phyloP scores from a whole-genome alignment of 2,888 invertebrate species.

The Elysia crispata region DNA sequence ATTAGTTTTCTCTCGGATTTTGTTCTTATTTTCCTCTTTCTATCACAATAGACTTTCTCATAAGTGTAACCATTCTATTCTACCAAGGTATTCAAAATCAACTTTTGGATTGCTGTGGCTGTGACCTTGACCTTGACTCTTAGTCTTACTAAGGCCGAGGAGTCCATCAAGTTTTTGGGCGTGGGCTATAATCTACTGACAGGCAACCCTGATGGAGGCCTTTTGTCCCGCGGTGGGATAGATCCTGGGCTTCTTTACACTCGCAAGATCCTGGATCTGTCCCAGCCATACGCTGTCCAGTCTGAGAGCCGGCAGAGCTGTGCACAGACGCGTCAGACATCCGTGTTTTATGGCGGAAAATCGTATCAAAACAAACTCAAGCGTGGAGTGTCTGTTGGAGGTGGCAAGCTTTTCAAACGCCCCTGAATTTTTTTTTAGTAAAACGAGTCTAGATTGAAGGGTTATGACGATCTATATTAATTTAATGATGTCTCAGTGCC shows the following conservation, averaged over 20 bases:
- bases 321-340: constrained; percentile 50
- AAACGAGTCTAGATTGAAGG: no score
- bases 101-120: no score
- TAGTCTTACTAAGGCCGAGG: background rate
- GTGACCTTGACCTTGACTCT: no score
- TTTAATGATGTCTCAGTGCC: no score
- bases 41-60: no score
- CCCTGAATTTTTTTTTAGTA: no score
- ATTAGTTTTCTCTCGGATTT: no score
- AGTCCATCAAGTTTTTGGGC: constrained; percentile 48
- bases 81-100: no score
- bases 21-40: no score
- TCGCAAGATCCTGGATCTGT: constrained; percentile 54
- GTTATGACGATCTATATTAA: no score
- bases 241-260: constrained; percentile 59
- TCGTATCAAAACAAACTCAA: constrained; percentile 61
- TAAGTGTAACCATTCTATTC: no score
- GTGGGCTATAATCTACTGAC: constrained; percentile 60
- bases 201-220: constrained; percentile 62
- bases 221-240: constrained; percentile 55
- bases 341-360: constrained; percentile 58
- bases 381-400: constrained; percentile 42
- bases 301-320: constrained; percentile 57
- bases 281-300: constrained; percentile 37
- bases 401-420: no score